Percentiles rank a stretch among this genome's conserved stretches.
These are phyloP conservation scores for Margarornis squamiger DNA, from an alignment of 2,797 vertebrate genomes.

Conservation along the genomic window DNA sequence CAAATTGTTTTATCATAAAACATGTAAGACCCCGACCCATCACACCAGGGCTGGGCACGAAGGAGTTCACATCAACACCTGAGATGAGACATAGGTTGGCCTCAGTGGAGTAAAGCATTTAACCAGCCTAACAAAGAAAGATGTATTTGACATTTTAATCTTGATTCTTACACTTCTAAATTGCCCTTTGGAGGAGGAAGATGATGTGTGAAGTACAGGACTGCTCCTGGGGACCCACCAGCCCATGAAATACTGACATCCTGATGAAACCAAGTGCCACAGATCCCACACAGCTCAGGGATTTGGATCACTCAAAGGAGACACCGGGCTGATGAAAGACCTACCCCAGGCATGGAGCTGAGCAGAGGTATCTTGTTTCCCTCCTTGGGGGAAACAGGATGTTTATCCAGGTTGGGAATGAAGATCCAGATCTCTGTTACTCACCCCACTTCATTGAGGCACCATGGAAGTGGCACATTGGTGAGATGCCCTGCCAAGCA, in stretches of 20 bases:
- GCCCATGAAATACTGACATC: neutral
- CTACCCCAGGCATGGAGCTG: neutral
- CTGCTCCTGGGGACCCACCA: neutral
- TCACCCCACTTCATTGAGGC: neutral
- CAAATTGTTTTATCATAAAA: neutral
- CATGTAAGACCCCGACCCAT: neutral
- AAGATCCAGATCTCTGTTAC: rapidly evolving
- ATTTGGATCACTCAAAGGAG: rapidly evolving
- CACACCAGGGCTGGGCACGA: rapidly evolving
- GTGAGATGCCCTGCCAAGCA: neutral
- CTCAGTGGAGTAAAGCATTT: neutral
- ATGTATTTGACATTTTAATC: neutral
- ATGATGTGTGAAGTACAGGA: neutral
- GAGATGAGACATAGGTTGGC: rapidly evolving
- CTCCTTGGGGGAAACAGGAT: neutral
- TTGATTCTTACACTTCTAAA: neutral
- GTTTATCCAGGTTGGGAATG: neutral
- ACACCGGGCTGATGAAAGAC: neutral
- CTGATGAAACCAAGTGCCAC: neutral
- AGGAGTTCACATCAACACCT: neutral
- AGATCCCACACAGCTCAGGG: neutral
- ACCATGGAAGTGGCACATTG: rapidly evolving
- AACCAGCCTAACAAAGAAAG: neutral
- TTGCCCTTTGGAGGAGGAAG: neutral
- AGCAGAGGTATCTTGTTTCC: neutral